Evolutionary conservation across 1,140 invertebrate species (phyloP).

Genomic region (Nephotettix cincticeps): DNA sequence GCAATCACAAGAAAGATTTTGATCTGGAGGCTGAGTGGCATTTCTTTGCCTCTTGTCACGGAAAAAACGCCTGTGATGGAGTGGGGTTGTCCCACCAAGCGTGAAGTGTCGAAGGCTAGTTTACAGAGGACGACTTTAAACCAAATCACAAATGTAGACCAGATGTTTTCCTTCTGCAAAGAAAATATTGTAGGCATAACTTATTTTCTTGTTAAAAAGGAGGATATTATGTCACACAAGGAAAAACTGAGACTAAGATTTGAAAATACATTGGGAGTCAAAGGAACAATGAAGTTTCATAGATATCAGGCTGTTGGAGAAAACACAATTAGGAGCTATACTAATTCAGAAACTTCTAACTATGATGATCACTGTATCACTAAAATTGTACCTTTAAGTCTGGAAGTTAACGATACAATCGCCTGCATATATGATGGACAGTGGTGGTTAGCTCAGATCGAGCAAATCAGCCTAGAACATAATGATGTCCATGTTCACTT

Average conservation of each 20-base stretch:
- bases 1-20: slow-evolving; percentile 38
- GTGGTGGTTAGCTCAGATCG: no score
- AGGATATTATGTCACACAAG: background rate
- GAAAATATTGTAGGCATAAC: slow-evolving; percentile 12
- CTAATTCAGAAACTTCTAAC: background rate
- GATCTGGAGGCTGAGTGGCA: no score
- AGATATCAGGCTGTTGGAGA: no score
- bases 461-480: background rate
- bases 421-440: no score
- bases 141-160: background rate
- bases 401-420: no score
- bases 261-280: background rate
- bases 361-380: background rate
- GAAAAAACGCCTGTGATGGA: no score
- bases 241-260: no score
- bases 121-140: background rate
- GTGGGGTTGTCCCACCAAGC: no score
- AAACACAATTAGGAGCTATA: background rate
- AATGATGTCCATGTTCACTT: no score
- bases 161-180: background rate
- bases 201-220: slow-evolving; percentile 1
- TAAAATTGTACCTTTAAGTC: background rate
- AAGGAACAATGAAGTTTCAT: background rate
- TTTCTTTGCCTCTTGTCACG: no score
- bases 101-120: background rate